These are phyloP conservation scores for Drosophila ogumai DNA, from an alignment of 1,140 invertebrate species.

Conservation along the genomic window DNA sequence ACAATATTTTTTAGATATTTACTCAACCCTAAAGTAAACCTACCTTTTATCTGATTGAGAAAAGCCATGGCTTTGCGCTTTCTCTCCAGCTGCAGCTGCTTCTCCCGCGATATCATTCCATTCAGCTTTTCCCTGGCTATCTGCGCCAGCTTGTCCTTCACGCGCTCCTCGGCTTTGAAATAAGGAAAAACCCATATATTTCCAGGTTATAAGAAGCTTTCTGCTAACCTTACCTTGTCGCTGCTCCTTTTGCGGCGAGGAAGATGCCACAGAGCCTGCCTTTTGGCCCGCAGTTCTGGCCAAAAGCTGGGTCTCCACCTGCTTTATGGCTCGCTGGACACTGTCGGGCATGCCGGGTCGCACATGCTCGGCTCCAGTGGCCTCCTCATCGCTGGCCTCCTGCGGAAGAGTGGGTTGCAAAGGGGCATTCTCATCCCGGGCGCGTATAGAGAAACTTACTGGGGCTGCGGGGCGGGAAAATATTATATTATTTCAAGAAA, in stretches of 20 bases:
- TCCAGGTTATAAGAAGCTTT: too few species aligned
- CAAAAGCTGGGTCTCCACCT: conserved; percentile 76
- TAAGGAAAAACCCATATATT: neutral
- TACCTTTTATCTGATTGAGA: conserved; percentile 87
- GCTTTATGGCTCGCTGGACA: conserved; percentile 79
- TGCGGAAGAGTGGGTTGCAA: conserved; percentile 90
- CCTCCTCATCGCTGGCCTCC: conserved; percentile 89
- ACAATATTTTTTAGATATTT: too few species aligned
- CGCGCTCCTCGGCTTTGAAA: conserved; percentile 86
- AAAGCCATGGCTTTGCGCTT: conserved; percentile 89
- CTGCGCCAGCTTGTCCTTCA: conserved; percentile 88
- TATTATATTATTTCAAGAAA: neutral
- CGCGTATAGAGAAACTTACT: conserved; percentile 93
- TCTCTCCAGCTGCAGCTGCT: conserved; percentile 90
- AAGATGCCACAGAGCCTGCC: conserved; percentile 1
- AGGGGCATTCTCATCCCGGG: conserved; percentile 89
- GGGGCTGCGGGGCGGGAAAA: conserved; percentile 86
- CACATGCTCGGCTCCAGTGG: conserved; percentile 67
- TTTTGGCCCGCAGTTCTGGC: conserved; percentile 57
- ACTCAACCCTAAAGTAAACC: neutral
- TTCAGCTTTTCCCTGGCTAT: conserved; percentile 88
- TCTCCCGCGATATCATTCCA: conserved; percentile 86
- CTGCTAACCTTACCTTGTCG: conserved; percentile 53
- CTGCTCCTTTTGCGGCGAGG: conserved; percentile 63
- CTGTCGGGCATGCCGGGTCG: conserved; percentile 70